A percentile compares a stretch with the other conserved stretches of the same genome.
phyloP scores from a whole-genome alignment of 2,113 vertebrate species.

The Ancistrus triradiatus region DNA sequence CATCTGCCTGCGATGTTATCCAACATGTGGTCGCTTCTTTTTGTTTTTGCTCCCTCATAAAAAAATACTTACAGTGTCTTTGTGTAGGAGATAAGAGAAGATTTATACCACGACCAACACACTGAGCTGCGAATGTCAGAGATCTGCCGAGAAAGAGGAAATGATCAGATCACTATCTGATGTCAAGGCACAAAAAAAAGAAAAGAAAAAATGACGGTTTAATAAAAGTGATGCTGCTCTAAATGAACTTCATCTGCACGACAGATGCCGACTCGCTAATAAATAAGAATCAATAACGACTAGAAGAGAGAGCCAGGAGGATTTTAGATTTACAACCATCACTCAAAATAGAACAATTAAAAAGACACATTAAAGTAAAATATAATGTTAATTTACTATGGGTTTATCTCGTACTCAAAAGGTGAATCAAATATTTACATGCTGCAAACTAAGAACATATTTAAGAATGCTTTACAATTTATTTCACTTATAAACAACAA shows the following conservation, averaged over 20 bases:
- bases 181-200: background rate
- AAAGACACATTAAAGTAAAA: no score
- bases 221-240: constrained; percentile 8
- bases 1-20: constrained; percentile 21
- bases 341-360: no score
- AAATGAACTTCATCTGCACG: constrained; percentile 13
- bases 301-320: no score
- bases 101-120: constrained; percentile 3
- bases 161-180: constrained; percentile 21
- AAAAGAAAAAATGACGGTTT: constrained; percentile 19
- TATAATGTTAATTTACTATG: no score
- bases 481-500: no score
- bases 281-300: background rate
- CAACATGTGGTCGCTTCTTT: constrained; percentile 22
- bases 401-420: no score
- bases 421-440: no score
- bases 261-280: constrained; percentile 7
- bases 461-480: no score
- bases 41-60: constrained; percentile 8
- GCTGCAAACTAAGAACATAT: no score
- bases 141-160: constrained; percentile 27
- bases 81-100: constrained; percentile 12
- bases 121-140: background rate
- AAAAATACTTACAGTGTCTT: background rate
- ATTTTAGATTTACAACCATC: no score